These are phyloP conservation scores for Lomographa bimaculata DNA, from an alignment of 2,888 invertebrate genomes.

Conservation along the genomic window DNA sequence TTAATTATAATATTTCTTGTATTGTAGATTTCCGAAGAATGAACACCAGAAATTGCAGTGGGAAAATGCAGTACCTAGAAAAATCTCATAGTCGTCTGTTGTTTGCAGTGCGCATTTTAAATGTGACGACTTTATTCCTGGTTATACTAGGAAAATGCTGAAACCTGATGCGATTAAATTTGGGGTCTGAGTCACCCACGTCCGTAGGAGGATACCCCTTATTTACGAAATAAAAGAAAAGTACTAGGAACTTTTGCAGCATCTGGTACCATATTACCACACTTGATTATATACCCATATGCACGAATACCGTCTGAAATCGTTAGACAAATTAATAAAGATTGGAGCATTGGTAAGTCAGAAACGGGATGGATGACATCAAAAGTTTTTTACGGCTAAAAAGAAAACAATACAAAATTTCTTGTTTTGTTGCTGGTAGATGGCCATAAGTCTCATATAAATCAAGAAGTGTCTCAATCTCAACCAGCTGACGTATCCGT, in stretches of 20 bases:
- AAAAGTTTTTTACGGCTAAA: slow-evolving; percentile 20
- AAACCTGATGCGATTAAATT: no score
- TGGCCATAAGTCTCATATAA: slow-evolving; percentile 29
- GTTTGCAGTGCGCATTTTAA: no score
- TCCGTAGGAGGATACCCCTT: no score
- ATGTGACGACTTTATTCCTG: no score
- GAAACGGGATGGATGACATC: slow-evolving; percentile 29
- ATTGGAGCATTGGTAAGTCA: slow-evolving; percentile 24
- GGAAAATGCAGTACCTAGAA: no score
- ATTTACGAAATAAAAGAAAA: slow-evolving; percentile 1
- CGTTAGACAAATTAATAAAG: slow-evolving; percentile 7
- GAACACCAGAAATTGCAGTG: no score
- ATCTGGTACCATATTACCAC: slow-evolving; percentile 10
- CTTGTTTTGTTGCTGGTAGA: slow-evolving; percentile 28
- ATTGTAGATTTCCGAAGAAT: no score
- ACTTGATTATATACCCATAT: slow-evolving; percentile 25
- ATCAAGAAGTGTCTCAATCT: slow-evolving; percentile 11
- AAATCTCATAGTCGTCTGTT: no score
- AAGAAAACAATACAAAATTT: slow-evolving; percentile 16
- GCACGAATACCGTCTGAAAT: slow-evolving; percentile 18
- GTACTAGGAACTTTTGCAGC: slow-evolving; percentile 11
- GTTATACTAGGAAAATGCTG: no score
- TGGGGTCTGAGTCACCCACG: no score
- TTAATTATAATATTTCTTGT: no score
- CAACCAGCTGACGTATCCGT: slow-evolving; percentile 30